Evolutionary conservation across 2,888 invertebrate species (phyloP).

Genomic region (Chrysotoxum bicinctum): DNA sequence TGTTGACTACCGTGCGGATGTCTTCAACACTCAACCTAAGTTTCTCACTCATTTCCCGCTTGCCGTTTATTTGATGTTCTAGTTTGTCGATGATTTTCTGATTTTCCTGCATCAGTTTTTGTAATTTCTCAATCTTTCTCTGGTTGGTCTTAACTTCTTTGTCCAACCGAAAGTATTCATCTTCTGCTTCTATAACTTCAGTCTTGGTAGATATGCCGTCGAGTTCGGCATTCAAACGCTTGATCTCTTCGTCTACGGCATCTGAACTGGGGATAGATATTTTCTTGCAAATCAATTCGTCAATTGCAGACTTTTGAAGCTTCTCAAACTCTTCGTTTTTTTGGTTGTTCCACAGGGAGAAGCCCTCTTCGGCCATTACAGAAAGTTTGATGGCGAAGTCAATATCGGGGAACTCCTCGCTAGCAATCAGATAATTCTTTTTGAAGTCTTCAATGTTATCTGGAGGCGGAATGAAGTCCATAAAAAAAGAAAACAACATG

Average conservation of each 20-base stretch:
- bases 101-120: constrained; percentile 34
- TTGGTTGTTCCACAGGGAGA: constrained; percentile 77
- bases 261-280: constrained; percentile 72
- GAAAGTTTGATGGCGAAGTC: constrained; percentile 75
- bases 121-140: constrained; percentile 44
- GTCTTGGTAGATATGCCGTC: constrained; percentile 70
- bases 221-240: constrained; percentile 62
- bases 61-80: background rate
- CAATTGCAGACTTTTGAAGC: constrained; percentile 74
- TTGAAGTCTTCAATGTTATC: constrained; percentile 51
- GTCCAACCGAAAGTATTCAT: constrained; percentile 73
- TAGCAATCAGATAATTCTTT: constrained; percentile 23
- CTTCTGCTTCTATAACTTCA: constrained; percentile 67
- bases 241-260: constrained; percentile 74
- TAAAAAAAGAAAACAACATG: constrained; percentile 78
- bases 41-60: constrained; percentile 30
- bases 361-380: constrained; percentile 76
- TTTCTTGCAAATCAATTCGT: constrained; percentile 75
- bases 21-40: constrained; percentile 6
- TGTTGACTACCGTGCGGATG: constrained; percentile 68
- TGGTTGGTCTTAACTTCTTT: constrained; percentile 73
- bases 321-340: constrained; percentile 75
- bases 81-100: constrained; percentile 50
- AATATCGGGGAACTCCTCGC: constrained; percentile 75
- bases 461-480: constrained; percentile 76